phyloP scores from a whole-genome alignment of 2,888 invertebrate species.

The Pediacus dermestoides region DNA sequence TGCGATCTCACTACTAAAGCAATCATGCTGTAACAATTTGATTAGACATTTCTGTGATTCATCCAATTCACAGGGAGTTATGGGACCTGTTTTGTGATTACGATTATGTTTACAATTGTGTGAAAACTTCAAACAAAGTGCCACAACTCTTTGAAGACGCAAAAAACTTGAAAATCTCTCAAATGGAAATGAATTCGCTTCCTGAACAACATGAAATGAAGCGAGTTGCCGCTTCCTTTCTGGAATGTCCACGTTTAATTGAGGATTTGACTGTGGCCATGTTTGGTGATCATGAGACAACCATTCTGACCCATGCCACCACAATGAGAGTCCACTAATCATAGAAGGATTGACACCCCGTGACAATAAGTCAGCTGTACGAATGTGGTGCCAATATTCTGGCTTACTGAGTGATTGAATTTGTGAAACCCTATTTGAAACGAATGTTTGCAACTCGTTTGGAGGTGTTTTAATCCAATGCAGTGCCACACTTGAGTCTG shows the following conservation, averaged over 20 bases:
- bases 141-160: neutral
- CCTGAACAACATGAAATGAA: no score
- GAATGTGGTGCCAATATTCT: constrained; percentile 12
- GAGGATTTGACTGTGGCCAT: no score
- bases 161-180: no score
- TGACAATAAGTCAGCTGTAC: constrained; percentile 6
- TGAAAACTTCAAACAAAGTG: neutral
- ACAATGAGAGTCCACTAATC: neutral
- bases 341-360: neutral
- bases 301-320: constrained; percentile 1
- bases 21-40: neutral
- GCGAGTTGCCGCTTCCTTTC: no score
- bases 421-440: constrained; percentile 13
- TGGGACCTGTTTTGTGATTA: neutral
- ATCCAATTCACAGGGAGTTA: neutral
- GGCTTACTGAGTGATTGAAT: constrained; percentile 11
- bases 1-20: constrained; percentile 3
- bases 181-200: no score
- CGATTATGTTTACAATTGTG: neutral
- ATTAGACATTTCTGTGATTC: neutral
- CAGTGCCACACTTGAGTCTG: constrained; percentile 9
- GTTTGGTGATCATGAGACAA: no score
- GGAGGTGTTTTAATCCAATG: constrained; percentile 8
- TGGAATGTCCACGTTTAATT: no score
- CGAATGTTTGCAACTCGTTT: constrained; percentile 12